phyloP scores from a whole-genome alignment of 2,797 vertebrate genomes.

The Lepus oiostolus region DNA sequence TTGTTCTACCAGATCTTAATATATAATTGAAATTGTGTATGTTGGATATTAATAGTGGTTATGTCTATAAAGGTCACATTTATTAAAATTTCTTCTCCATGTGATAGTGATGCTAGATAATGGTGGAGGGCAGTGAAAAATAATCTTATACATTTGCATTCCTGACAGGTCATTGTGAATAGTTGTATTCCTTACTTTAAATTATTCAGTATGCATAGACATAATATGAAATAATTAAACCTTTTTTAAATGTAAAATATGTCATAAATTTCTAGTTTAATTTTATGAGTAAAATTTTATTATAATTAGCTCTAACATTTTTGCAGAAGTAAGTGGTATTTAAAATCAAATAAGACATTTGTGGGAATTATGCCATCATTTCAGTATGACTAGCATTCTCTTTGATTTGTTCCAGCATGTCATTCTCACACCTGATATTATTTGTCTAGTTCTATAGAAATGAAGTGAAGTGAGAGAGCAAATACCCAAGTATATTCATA shows the following conservation, averaged over 20 bases:
- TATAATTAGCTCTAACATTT: background rate
- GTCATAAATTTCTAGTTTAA: background rate
- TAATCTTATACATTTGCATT: background rate
- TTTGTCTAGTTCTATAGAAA: background rate
- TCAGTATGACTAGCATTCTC: background rate
- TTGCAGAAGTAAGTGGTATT: background rate
- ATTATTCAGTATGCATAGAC: background rate
- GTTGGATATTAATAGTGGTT: background rate
- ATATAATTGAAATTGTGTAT: slow-evolving; percentile 21
- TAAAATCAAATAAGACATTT: slow-evolving; percentile 50
- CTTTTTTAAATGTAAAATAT: background rate
- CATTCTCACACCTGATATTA: slow-evolving; percentile 18
- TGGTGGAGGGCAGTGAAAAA: background rate
- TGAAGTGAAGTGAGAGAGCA: background rate
- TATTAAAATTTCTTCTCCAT: background rate
- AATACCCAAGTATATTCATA: background rate
- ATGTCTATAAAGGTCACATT: background rate
- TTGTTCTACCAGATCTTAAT: background rate
- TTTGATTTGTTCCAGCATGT: background rate
- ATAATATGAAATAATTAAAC: background rate
- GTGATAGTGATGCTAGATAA: background rate
- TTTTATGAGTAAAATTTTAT: slow-evolving; percentile 46
- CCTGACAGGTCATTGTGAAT: background rate
- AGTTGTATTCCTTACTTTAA: slow-evolving; percentile 1
- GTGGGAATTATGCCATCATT: background rate